Evolutionary conservation across 35 echinoderm and acorn worm species (phyloP), one percentile per base, ranked within the genome.

Genomic region (Ophiothrix spiculata): DNA sequence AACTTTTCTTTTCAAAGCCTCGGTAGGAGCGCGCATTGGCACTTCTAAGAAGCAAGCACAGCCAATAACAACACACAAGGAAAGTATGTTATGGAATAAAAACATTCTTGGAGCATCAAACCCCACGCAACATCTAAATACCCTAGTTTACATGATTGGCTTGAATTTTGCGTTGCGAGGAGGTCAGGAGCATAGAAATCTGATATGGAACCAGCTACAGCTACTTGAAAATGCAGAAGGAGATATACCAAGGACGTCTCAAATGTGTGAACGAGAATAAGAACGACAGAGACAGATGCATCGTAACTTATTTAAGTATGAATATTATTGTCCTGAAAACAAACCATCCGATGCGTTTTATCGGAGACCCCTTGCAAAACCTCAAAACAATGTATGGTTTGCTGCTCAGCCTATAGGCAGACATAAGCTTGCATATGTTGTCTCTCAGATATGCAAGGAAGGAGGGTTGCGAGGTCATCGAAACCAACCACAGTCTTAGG

Each of bases 91-190:
- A 31, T 85, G 83, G 83, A 4, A 85, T 1, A 75, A 73, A 0
- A 36, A 39, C 16, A 17, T 74, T 38, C 73, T 85, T 14, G 83
- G 83, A 28, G 35, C 19, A 38, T 76, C 33, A 12, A 85, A 75
- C 75, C 60, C 60, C 25, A 38, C 11, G 12, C 56, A 74, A 39
- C 56, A 75, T 16, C 73, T 85, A 0, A 76, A 85, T 37, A 85
- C 56, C 8, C 16, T 85, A 37, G 19, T 85, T 0, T 75, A 85
- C 32, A 38, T 85, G 23, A 75, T 85, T 75, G 83, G 83, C 0
- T 41, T 85, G 60, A 85, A 85, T 41, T 85, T 85, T 32, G 83
- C 83, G 17, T 73, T 85, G 60, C 56, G 83, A 39, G 83, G 83
- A 1, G 83, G 83, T 1, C 60, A 75, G 35, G 83, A 85, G 28